Conservation (phyloP, 1,140 invertebrate species). For the Brachionus paranguensis region DNA sequence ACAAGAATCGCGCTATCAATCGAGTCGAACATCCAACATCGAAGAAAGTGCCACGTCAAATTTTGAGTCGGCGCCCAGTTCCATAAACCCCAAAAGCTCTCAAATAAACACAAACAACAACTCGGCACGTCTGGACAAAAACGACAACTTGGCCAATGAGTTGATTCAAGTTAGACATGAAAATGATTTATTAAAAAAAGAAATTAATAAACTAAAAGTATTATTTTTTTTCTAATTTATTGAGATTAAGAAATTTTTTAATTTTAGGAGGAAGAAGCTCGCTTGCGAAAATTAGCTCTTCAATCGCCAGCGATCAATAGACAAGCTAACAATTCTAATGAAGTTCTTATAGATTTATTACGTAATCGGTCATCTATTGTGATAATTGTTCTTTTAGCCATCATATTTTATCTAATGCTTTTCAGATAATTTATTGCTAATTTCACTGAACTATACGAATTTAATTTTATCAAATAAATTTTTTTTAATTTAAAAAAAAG, state of each 20-base stretch:
- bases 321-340: neutral
- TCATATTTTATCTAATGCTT: slow-evolving; percentile 31
- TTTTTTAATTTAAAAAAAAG: neutral
- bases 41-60: neutral
- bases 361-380: slow-evolving; percentile 24
- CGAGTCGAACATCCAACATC: neutral
- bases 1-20: neutral
- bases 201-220: slow-evolving; percentile 34
- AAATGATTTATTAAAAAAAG: slow-evolving; percentile 21
- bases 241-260: neutral
- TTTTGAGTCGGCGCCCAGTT: neutral
- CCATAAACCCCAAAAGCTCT: neutral
- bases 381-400: slow-evolving; percentile 16
- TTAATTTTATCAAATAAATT: neutral
- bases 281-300: slow-evolving; percentile 17
- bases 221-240: neutral
- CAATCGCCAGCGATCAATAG: neutral
- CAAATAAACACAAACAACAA: slow-evolving; percentile 6
- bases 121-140: slow-evolving; percentile 14
- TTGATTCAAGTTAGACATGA: slow-evolving; percentile 28
- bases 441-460: neutral
- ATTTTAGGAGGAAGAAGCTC: slow-evolving; percentile 23
- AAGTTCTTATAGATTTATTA: neutral
- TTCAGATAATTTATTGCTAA: slow-evolving; percentile 24
- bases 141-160: slow-evolving; percentile 22